Base-by-base conservation (phyloP, 2,797 vertebrate genomes). In the Sebastiscus tertius region DNA sequence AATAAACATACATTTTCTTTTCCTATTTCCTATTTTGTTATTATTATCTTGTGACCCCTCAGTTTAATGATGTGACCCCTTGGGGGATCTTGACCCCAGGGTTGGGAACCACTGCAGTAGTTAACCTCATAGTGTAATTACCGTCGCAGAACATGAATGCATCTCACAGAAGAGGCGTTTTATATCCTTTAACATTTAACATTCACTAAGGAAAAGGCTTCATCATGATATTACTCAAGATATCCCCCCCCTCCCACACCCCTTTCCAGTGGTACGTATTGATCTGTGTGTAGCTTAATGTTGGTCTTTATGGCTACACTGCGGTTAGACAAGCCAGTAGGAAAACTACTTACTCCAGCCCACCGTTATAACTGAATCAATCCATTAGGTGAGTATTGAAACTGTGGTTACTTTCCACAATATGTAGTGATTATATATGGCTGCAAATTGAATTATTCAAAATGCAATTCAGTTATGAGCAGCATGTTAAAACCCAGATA, bases 371-470 rank as follows among this genome's bases (percentile, higher is more conserved):
- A 93, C 85, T 92, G 88, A 90, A 92, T 90, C 88, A 92, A 93
- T 95, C 94, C 94, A 96, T 96, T 96, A 95, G 92, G 85, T 90
- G 89, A 79, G 84, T 81, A 91, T 93, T 95, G 94, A 93, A 92
- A 88, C 92, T 94, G 94, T 93, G 95, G 95, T 94, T 94, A 94
- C 88, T 93, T 78, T 89, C 92, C 88, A 84, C 92, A 91, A 91
- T 88, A 81, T 88, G 84, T 88, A 92, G 93, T 90, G 91, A 94
- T 95, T 92, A 94, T 93, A 88, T 89, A 91, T 88, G 84, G 88
- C 93, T 89, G 79, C 85, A 94, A 94, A 95, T 95, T 94, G 69
- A 95, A 94, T 93, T 91, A 94, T 95, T 95, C 92, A 95, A 94
- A 91, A 93, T 94, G 88, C 85, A 86, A 92, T 91, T 93, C 92